Conservation (phyloP, 1,140 invertebrate genomes). For the Helicoverpa zea region DNA sequence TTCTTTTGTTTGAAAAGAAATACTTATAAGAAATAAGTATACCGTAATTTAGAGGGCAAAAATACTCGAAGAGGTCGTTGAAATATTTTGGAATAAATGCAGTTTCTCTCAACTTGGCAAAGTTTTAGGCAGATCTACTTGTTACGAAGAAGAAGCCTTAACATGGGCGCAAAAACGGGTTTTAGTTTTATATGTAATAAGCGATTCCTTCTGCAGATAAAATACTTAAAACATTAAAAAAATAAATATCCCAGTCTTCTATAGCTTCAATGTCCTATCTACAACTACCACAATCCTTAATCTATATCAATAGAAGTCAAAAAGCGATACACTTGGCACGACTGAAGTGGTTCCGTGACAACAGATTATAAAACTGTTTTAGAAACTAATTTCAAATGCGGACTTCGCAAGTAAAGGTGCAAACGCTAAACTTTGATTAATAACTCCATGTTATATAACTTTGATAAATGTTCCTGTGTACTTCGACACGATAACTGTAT, state of each 20-base stretch:
- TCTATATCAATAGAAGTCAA: constrained; percentile 15
- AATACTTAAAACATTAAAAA: too few relatives aligned
- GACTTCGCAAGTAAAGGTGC: constrained; percentile 50
- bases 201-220: too few relatives aligned
- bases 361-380: constrained; percentile 49
- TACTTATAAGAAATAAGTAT: too few relatives aligned
- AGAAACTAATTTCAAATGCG: constrained; percentile 48
- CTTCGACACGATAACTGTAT: constrained; percentile 29
- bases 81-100: too few relatives aligned
- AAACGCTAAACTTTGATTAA: constrained; percentile 45
- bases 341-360: constrained; percentile 50
- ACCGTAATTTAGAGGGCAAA: too few relatives aligned
- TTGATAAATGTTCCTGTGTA: constrained; percentile 32
- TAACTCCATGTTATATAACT: constrained; percentile 40
- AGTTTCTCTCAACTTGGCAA: too few relatives aligned
- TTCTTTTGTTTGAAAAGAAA: neutral
- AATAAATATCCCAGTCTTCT: neutral
- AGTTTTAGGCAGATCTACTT: too few relatives aligned
- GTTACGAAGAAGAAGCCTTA: too few relatives aligned
- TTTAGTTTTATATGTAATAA: too few relatives aligned
- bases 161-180: too few relatives aligned
- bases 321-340: constrained; percentile 29
- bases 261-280: neutral
- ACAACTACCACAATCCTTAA: neutral
- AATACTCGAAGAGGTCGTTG: too few relatives aligned